Conservation (phyloP, 92 coral and sea anemone genomes). For the Montipora capitata region DNA sequence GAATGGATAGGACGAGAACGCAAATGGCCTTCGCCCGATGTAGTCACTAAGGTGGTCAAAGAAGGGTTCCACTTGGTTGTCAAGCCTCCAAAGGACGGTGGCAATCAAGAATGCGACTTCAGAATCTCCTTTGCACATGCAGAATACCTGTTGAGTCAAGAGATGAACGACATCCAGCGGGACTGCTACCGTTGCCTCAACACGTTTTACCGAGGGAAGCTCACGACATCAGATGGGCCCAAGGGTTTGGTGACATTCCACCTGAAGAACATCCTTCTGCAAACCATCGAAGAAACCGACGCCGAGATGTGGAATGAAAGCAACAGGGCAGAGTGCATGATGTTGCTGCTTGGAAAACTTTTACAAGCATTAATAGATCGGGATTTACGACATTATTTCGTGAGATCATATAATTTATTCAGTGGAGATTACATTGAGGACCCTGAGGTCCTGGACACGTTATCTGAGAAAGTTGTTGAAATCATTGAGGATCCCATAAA, state of each 20-base stretch:
- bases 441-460: conserved; percentile 56
- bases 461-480: conserved; percentile 65
- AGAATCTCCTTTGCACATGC: conserved; percentile 90
- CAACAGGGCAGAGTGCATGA: conserved; percentile 70
- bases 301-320: conserved; percentile 75
- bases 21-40: conserved; percentile 74
- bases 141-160: conserved; percentile 67
- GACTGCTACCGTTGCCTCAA: conserved; percentile 87
- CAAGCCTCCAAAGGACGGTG: conserved; percentile 66
- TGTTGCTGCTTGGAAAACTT: conserved; percentile 72
- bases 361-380: conserved; percentile 63
- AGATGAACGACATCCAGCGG: conserved; percentile 75
- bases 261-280: conserved; percentile 76
- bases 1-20: conserved; percentile 85
- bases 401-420: conserved; percentile 74
- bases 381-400: conserved; percentile 77
- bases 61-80: conserved; percentile 88
- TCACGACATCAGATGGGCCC: conserved; percentile 21
- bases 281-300: conserved; percentile 75
- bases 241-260: conserved; percentile 74
- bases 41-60: conserved; percentile 55
- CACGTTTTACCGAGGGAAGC: conserved; percentile 53
- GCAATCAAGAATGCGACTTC: conserved; percentile 72
- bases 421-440: conserved; percentile 52
- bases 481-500: conserved; percentile 36